Evolutionary conservation across 2,797 vertebrate species (phyloP).

Genomic region (Poeciliopsis paucimaculata): DNA sequence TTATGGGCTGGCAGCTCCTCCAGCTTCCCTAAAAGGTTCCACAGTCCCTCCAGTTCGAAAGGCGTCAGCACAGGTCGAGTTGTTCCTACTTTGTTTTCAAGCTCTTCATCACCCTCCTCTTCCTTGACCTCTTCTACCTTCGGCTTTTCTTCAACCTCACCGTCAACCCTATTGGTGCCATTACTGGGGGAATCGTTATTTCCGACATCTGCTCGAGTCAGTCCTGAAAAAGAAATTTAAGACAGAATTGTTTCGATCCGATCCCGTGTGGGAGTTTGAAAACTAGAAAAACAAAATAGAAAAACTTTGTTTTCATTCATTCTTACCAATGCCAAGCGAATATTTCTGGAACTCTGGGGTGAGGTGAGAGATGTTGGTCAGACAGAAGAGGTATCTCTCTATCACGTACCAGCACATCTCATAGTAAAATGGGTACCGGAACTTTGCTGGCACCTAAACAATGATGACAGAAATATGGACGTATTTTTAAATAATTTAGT

Average conservation of each 20-base stretch:
- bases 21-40: constrained; percentile 92
- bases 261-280: neutral
- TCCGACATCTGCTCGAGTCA: constrained; percentile 81
- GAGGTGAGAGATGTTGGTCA: constrained; percentile 92
- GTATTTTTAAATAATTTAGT: too few relatives aligned
- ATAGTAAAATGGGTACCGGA: constrained; percentile 97
- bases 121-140: constrained; percentile 20
- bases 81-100: constrained; percentile 18
- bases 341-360: constrained; percentile 97
- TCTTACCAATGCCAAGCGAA: constrained; percentile 92
- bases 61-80: constrained; percentile 83
- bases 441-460: constrained; percentile 93
- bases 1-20: constrained; percentile 92
- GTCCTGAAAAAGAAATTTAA: constrained; percentile 74
- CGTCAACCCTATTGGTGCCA: constrained; percentile 41
- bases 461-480: neutral
- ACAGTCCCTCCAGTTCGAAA: constrained; percentile 93
- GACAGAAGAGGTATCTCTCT: constrained; percentile 94
- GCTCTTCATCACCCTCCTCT: constrained; percentile 48
- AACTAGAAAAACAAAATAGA: neutral
- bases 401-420: constrained; percentile 99
- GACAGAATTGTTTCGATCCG: neutral
- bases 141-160: constrained; percentile 59
- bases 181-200: constrained; percentile 27
- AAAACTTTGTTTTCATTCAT: neutral